These are phyloP conservation scores for Eriocheir sinensis DNA, from an alignment of 1,140 invertebrate genomes.

Conservation along the genomic window DNA sequence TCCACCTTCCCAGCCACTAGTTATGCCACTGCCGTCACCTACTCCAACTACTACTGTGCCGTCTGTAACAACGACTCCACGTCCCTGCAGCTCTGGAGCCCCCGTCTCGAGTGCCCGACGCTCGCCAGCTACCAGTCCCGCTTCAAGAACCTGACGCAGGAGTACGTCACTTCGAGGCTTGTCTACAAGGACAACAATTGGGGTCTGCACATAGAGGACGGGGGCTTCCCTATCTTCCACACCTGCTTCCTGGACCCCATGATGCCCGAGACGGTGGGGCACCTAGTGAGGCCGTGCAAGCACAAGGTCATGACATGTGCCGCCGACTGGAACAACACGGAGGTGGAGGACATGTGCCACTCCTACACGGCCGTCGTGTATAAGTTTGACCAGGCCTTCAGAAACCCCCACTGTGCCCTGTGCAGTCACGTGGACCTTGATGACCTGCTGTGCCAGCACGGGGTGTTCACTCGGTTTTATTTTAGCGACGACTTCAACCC, in stretches of 20 bases:
- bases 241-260: conserved; percentile 80
- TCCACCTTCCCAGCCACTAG: conserved; percentile 82
- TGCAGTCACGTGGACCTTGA: conserved; percentile 83
- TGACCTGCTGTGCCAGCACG: conserved; percentile 80
- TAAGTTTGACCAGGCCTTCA: conserved; percentile 80
- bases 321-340: conserved; percentile 80
- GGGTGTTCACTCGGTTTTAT: conserved; percentile 74
- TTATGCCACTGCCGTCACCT: conserved; percentile 82
- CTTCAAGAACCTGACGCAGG: conserved; percentile 77
- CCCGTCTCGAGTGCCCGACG: conserved; percentile 82
- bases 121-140: conserved; percentile 73
- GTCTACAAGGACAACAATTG: conserved; percentile 80
- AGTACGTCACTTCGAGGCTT: conserved; percentile 78
- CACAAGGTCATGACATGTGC: conserved; percentile 80
- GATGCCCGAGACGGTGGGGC: conserved; percentile 80
- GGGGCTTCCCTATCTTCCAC: conserved; percentile 78
- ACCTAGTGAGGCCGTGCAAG: conserved; percentile 80
- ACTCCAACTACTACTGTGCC: conserved; percentile 85
- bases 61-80: conserved; percentile 83
- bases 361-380: conserved; percentile 83
- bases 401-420: conserved; percentile 85
- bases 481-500: conserved; percentile 82
- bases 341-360: conserved; percentile 80
- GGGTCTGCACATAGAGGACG: conserved; percentile 80
- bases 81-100: conserved; percentile 82